These are phyloP conservation scores for Tyrannus savana DNA, from an alignment of 2,113 vertebrate genomes.

Conservation along the genomic window DNA sequence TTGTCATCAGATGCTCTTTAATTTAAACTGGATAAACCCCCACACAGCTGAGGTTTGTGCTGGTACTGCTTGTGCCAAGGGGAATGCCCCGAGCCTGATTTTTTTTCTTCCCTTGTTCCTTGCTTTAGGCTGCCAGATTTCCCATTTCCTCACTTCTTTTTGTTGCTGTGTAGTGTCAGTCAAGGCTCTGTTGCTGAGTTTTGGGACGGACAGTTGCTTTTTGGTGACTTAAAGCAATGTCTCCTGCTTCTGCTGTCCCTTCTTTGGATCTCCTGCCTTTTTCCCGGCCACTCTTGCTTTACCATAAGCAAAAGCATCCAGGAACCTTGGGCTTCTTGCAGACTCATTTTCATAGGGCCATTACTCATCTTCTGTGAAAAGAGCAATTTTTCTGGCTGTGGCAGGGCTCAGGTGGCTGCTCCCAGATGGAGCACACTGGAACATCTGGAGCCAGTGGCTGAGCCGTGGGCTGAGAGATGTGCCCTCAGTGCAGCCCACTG, in stretches of 20 bases:
- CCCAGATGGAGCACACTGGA: neutral
- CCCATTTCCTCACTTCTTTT: slow-evolving; percentile 8
- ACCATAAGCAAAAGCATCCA: neutral
- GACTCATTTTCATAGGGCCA: neutral
- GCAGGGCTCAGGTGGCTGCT: neutral
- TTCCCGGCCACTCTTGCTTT: neutral
- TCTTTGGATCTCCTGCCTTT: neutral
- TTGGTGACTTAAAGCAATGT: neutral
- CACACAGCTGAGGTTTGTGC: neutral
- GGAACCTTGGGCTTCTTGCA: neutral
- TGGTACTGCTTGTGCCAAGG: neutral
- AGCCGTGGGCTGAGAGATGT: neutral
- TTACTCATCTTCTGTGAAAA: neutral
- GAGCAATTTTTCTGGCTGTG: neutral
- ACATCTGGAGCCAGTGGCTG: neutral
- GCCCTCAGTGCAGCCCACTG: neutral
- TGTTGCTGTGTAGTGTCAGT: neutral
- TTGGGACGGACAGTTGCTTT: neutral
- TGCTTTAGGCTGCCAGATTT: neutral
- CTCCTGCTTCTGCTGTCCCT: neutral
- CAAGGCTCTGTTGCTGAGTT: neutral
- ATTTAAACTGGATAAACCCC: slow-evolving; percentile 2
- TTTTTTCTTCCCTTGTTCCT: slow-evolving; percentile 9
- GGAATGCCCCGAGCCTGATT: neutral
- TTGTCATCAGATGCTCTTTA: neutral